A percentile compares a stretch with the other conserved stretches of the same genome.
Conservation (phyloP, 2,888 invertebrate genomes). For the Ormyrus nitidulus region DNA sequence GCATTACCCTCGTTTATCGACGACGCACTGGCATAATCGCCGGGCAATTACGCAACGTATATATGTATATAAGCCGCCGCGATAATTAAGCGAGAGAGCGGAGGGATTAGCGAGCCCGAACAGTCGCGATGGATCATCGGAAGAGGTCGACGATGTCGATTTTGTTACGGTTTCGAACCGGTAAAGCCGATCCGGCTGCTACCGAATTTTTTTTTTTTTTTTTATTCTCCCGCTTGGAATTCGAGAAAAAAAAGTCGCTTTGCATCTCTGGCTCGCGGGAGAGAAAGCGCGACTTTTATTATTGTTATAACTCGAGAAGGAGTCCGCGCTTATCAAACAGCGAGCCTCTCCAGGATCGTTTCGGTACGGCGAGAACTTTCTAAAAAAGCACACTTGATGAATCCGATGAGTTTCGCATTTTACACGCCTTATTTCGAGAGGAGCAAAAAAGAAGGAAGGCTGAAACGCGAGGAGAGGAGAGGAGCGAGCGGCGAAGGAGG, state of each 20-base stretch:
- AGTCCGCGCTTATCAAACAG: no score
- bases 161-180: no score
- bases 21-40: conserved; percentile 38
- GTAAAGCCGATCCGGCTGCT: no score
- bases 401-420: conserved; percentile 36
- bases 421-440: conserved; percentile 9
- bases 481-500: background rate
- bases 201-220: no score
- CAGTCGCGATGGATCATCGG: background rate
- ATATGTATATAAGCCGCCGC: background rate
- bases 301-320: no score
- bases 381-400: conserved; percentile 33
- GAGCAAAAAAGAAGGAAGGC: background rate
- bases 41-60: conserved; percentile 43
- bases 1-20: conserved; percentile 50
- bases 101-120: background rate
- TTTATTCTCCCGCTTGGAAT: no score
- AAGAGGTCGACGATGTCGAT: background rate
- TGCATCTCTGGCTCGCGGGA: no score
- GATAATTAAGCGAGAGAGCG: conserved; percentile 35
- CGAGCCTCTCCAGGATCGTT: no score
- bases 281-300: no score
- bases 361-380: background rate
- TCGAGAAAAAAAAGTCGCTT: no score
- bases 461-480: background rate